These are phyloP conservation scores for Dryas iulia DNA, from an alignment of 1,140 invertebrate genomes.

Conservation along the genomic window DNA sequence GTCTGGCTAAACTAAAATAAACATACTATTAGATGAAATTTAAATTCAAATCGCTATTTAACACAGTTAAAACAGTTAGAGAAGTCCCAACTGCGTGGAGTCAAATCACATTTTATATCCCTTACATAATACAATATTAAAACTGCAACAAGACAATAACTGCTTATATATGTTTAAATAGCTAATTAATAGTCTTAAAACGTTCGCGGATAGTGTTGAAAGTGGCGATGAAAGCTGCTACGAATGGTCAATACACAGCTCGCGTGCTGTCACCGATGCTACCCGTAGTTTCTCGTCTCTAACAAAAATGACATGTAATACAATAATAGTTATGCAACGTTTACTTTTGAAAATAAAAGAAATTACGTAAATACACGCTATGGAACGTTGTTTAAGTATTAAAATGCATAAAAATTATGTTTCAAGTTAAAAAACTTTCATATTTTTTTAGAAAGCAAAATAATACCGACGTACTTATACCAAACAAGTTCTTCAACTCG, in stretches of 20 bases:
- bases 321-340: slow-evolving; percentile 26
- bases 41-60: background rate
- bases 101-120: background rate
- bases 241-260: slow-evolving; percentile 65
- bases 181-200: slow-evolving; percentile 66
- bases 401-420: background rate
- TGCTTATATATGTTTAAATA: slow-evolving; percentile 1
- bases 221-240: slow-evolving; percentile 70
- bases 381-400: background rate
- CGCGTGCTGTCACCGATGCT: slow-evolving; percentile 47
- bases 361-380: background rate
- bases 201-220: slow-evolving; percentile 56
- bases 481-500: slow-evolving; percentile 29
- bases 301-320: slow-evolving; percentile 33
- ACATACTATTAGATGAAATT: background rate
- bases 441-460: slow-evolving; percentile 32
- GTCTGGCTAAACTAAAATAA: slow-evolving; percentile 3
- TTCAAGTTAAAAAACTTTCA: slow-evolving; percentile 15
- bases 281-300: slow-evolving; percentile 50
- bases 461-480: slow-evolving; percentile 25
- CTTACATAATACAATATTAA: background rate
- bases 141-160: background rate
- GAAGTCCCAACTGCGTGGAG: background rate
- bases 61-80: background rate
- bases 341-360: background rate